These are phyloP conservation scores for Heliconius hewitsoni DNA, from an alignment of 1,140 invertebrate genomes.

Conservation along the genomic window DNA sequence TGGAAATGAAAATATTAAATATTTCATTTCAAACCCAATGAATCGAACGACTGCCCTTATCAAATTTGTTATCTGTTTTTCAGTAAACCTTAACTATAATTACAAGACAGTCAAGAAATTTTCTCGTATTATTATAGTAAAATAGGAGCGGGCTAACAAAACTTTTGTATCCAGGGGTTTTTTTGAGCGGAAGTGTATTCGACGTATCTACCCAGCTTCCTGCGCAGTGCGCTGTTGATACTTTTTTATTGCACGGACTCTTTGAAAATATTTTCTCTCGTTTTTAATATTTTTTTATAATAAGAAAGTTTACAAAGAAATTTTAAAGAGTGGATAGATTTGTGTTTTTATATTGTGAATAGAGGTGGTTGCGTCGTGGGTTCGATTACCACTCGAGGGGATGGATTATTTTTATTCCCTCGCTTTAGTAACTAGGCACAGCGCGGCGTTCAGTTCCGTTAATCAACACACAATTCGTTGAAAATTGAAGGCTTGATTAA, in stretches of 20 bases:
- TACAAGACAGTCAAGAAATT: background rate
- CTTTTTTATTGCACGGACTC: conserved; percentile 8
- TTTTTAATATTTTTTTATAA: background rate
- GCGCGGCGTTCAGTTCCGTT: background rate
- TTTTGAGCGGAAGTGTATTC: conserved; percentile 4
- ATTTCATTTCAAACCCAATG: no score
- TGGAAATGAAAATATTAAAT: no score
- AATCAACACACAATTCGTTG: background rate
- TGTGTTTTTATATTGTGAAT: background rate
- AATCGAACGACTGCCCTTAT: no score
- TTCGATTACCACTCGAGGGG: background rate
- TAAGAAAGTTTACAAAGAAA: background rate
- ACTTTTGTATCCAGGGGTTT: background rate
- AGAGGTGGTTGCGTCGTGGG: background rate
- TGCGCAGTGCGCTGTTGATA: conserved; percentile 6
- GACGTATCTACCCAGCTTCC: conserved; percentile 4
- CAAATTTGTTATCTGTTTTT: no score
- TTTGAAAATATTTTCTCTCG: background rate
- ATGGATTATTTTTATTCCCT: background rate
- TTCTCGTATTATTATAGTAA: background rate
- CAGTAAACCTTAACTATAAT: no score
- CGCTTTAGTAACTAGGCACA: background rate
- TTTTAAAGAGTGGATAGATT: background rate
- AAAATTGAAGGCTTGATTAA: no score
- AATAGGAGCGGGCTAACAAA: background rate